Conservation (phyloP, 2,113 vertebrate genomes). For the Calidris pugnax region DNA sequence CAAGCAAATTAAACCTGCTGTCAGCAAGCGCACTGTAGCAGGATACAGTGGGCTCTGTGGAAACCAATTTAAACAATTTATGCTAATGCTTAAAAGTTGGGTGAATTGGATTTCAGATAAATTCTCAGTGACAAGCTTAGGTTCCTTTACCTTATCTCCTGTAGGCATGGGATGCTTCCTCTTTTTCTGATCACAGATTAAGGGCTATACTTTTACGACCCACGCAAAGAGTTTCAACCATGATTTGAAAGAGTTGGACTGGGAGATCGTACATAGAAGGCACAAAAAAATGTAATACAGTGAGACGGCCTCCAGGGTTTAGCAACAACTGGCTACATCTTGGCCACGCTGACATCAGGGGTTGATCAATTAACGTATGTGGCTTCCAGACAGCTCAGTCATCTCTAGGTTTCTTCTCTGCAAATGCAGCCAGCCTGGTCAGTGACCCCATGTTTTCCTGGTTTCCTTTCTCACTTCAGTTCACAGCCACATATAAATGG, state of each 20-base stretch:
- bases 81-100: slow-evolving; percentile 55
- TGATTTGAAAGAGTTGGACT: neutral
- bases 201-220: neutral
- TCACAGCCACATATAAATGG: neutral
- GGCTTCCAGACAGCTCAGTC: neutral
- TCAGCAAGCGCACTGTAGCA: slow-evolving; percentile 47
- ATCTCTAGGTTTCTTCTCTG: neutral
- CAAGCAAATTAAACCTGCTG: slow-evolving; percentile 64
- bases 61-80: slow-evolving; percentile 71
- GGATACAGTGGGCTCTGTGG: slow-evolving; percentile 56
- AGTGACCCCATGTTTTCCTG: neutral
- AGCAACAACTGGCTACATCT: rapidly evolving
- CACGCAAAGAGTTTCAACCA: neutral
- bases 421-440: neutral
- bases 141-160: neutral
- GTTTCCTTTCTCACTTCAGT: neutral
- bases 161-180: neutral
- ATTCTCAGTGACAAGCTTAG: slow-evolving; percentile 24
- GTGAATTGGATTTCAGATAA: slow-evolving; percentile 61
- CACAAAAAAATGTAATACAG: neutral
- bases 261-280: neutral
- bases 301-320: neutral
- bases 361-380: neutral
- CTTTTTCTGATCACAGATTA: neutral
- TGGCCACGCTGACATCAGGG: neutral